Evolutionary conservation across 2,113 vertebrate genomes (phyloP).

Genomic region (Corythaixoides concolor): DNA sequence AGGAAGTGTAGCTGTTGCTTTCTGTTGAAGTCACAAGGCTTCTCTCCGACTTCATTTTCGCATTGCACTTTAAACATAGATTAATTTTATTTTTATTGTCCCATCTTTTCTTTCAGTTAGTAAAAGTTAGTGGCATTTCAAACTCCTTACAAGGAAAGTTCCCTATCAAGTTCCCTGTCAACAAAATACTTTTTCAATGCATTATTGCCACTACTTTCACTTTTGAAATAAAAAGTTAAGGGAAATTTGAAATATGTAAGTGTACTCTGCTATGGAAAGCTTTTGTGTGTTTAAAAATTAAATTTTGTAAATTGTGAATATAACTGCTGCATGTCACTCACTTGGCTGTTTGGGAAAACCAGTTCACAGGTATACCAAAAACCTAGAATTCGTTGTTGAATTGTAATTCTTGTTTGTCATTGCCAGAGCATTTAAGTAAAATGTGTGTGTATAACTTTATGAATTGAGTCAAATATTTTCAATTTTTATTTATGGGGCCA

Average conservation of each 20-base stretch:
- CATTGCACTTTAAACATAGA: neutral
- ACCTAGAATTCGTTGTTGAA: neutral
- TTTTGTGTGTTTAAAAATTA: neutral
- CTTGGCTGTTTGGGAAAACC: neutral
- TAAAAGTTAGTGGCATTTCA: neutral
- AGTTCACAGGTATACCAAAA: neutral
- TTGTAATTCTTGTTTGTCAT: neutral
- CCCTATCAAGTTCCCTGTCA: neutral
- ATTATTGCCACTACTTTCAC: neutral
- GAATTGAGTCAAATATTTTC: neutral
- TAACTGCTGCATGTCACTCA: neutral
- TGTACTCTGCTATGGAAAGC: neutral
- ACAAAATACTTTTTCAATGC: neutral
- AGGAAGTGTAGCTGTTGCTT: neutral
- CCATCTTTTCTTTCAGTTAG: neutral
- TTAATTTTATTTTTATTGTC: neutral
- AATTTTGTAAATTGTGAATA: neutral
- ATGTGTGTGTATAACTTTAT: neutral
- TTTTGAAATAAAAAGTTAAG: constrained; percentile 1
- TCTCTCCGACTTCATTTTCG: neutral
- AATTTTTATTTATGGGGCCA: neutral
- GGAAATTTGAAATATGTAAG: neutral
- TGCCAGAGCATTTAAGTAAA: neutral
- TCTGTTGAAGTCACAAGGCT: neutral
- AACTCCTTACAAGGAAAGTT: neutral